A percentile compares a stretch with the other conserved stretches of the same genome.
Evolutionary conservation across 1,140 invertebrate genomes (phyloP).

Genomic region (Zaprionus nigranus): DNA sequence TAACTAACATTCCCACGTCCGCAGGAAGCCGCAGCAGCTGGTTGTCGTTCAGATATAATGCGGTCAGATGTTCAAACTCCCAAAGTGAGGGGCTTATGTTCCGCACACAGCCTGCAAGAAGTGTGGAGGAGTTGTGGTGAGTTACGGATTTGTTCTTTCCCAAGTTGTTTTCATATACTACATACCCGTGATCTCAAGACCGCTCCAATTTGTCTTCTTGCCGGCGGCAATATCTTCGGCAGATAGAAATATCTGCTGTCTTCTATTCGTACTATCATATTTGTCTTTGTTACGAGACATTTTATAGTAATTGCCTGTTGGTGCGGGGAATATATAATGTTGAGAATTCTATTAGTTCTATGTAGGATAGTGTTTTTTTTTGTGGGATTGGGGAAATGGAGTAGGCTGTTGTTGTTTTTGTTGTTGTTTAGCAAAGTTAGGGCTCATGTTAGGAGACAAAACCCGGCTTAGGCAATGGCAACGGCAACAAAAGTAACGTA

Average conservation of each 20-base stretch:
- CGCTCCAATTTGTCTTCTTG: constrained; percentile 95
- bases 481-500: constrained; percentile 59
- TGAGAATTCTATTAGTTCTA: background rate
- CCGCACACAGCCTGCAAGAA: constrained; percentile 93
- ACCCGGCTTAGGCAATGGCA: constrained; percentile 57
- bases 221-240: constrained; percentile 95
- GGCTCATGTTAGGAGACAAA: constrained; percentile 78
- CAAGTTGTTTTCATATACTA: too few relatives aligned
- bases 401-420: constrained; percentile 34
- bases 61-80: constrained; percentile 95
- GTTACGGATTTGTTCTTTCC: background rate
- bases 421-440: constrained; percentile 62
- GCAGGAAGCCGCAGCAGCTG: constrained; percentile 93
- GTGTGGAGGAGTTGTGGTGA: constrained; percentile 46
- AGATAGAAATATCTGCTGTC: constrained; percentile 96
- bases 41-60: constrained; percentile 98
- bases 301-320: constrained; percentile 84
- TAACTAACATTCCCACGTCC: constrained; percentile 93
- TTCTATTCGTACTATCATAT: constrained; percentile 90
- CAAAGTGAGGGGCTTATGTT: constrained; percentile 96
- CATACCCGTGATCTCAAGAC: constrained; percentile 89
- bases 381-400: background rate
- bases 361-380: background rate
- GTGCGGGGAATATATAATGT: background rate
- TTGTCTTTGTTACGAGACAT: constrained; percentile 89